Evolutionary conservation across 2,888 invertebrate species (phyloP).

Genomic region (Leptinotarsa juncta): DNA sequence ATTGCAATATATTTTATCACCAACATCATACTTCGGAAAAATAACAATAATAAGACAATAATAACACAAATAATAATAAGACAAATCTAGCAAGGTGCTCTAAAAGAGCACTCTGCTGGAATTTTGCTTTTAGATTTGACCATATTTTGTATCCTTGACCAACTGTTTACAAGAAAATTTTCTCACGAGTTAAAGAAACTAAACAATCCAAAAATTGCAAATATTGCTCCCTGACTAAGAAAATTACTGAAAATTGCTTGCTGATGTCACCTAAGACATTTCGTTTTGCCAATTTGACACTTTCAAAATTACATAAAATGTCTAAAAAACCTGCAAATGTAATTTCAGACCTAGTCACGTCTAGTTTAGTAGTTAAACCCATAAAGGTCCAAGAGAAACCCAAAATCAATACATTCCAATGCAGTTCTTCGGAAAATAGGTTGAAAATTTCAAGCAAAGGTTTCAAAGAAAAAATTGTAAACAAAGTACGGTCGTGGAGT

Average conservation of each 20-base stretch:
- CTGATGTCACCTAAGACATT: constrained; percentile 14
- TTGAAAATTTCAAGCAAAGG: constrained; percentile 46
- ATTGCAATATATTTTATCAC: no score
- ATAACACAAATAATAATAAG: no score
- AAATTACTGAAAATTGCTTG: not conserved
- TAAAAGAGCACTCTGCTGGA: no score
- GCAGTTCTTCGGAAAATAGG: constrained; percentile 52
- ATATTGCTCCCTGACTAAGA: not conserved
- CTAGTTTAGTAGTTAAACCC: constrained; percentile 43
- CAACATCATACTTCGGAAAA: no score
- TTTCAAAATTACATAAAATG: constrained; percentile 49
- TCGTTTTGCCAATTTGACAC: constrained; percentile 2
- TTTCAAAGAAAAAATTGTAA: constrained; percentile 49
- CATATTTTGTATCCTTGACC: no score
- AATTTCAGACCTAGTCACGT: constrained; percentile 36
- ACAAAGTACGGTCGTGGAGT: constrained; percentile 52
- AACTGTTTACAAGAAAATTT: no score
- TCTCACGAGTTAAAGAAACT: not conserved
- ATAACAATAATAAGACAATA: no score
- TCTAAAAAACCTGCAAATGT: constrained; percentile 47
- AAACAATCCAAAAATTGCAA: not conserved
- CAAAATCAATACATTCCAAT: constrained; percentile 47
- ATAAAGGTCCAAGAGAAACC: constrained; percentile 43
- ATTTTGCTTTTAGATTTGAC: no score
- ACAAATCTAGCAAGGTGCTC: no score